Evolutionary conservation across 2,797 vertebrate species (phyloP), one percentile per base, ranked within the genome.

Genomic region (Pseudochirops corinnae): DNA sequence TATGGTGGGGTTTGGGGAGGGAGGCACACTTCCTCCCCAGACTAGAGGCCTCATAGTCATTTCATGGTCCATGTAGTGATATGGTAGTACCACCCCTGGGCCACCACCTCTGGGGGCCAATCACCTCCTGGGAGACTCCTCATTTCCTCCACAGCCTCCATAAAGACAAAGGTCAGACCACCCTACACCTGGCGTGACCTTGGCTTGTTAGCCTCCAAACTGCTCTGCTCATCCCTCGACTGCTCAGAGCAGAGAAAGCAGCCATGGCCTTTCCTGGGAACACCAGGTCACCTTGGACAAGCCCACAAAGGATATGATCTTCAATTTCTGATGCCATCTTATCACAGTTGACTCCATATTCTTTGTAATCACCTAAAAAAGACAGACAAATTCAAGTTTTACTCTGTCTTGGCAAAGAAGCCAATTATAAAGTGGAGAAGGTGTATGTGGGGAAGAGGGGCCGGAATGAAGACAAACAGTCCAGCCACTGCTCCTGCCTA

Each of bases 321-420:
- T 99, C 99, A 0, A 99, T 99, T 98, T 99, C 99, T 0, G 99
- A 99, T 4, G 99, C 99, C 99, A 99, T 99, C 98, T 99, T 98
- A 93, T 99, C 99, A 31, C 99, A 99, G 98, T 99, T 99, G 56
- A 99, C 98, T 26, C 98, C 99, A 55, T 99, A 99, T 90, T 99
- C 99, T 98, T 99, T 99, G 98, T 99, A 99, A 98, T 99, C 98
- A 0, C 99, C 99, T 99, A 95, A 82, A 98, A 62, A 90, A 96
- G 90, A 97, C 60, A 56, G 1, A 31, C 26, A 94, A 96, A 92
- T 13, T 46, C 5, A 52, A 55, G 39, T 33, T 46, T 98, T 53
- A 96, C 62, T 5, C 62, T 52, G 92, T 53, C 28, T 90, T 55
- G 29, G 87, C 82, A 91, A 57, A 10, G 46, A n/a, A 12, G 55